Percentiles rank a stretch among this genome's conserved stretches.
These are phyloP conservation scores for Diabrotica virgifera DNA, from an alignment of 1,140 invertebrate genomes.

Conservation along the genomic window DNA sequence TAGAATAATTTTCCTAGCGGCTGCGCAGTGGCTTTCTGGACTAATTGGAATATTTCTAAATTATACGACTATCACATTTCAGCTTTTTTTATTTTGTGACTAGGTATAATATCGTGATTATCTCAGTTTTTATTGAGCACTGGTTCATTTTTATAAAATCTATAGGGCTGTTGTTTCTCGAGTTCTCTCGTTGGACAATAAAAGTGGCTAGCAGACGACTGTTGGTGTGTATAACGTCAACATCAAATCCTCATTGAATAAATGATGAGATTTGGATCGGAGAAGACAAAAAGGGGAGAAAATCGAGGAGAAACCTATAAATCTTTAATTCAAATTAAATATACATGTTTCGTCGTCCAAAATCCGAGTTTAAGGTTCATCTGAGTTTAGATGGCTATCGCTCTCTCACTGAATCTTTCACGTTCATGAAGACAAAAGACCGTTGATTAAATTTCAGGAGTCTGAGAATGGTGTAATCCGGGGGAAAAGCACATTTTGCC, in stretches of 20 bases:
- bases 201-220: neutral
- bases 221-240: slow-evolving; percentile 11
- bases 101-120: too few species aligned
- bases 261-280: slow-evolving; percentile 13
- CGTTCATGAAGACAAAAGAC: slow-evolving; percentile 14
- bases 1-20: too few species aligned
- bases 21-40: too few species aligned
- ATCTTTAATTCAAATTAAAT: slow-evolving; percentile 20
- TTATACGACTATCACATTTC: too few species aligned
- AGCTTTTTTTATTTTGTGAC: too few species aligned
- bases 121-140: too few species aligned
- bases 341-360: slow-evolving; percentile 10
- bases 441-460: slow-evolving; percentile 5
- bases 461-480: neutral
- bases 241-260: slow-evolving; percentile 11
- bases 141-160: too few species aligned
- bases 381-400: slow-evolving; percentile 16
- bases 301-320: slow-evolving; percentile 15
- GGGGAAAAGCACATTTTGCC: neutral
- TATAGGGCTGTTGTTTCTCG: too few species aligned
- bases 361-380: slow-evolving; percentile 20
- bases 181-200: neutral
- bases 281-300: slow-evolving; percentile 16
- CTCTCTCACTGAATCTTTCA: slow-evolving; percentile 9
- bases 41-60: too few species aligned